Evolutionary conservation across 2,113 vertebrate species (phyloP), one percentile per base, ranked within the genome.

Genomic region (Butorides virescens): DNA sequence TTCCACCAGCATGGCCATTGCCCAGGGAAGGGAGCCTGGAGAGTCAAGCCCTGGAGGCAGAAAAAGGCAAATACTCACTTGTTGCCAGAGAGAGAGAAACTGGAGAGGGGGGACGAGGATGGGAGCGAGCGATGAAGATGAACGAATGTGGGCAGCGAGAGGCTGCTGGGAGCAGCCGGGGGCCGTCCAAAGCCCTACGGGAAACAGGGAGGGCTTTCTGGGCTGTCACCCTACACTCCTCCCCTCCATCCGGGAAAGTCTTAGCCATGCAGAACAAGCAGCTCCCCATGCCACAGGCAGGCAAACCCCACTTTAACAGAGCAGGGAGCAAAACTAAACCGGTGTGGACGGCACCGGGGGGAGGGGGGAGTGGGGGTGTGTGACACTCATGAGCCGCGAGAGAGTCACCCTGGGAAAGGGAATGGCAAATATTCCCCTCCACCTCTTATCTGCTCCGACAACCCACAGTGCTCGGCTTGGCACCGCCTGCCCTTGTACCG

Each of bases 141-240:
- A 19, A 10, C 0, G 36, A 19, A 10, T 0, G 13, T 22, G 46
- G 36, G 37, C 0, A 0, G 32, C 1, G 21, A 50, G 19, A 47
- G 52, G 80, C 1, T 2, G 29, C 11, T 12, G 9, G 21, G 15
- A 55, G 19, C 22, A n/a, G 19, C 7, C 0, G 2, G 1, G 32
- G 47, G 53, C 27, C 34, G 22, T 2, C 42, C 0, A 0, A 46
- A 81, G 42, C 19, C 0, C 0, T 18, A 8, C 1, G 5, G 46
- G 70, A 47, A 46, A 30, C 16, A 17, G 68, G 75, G 52, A 82
- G 52, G 17, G 34, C 29, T 82, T 62, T 25, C 49, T 27, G 58
- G 27, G 50, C 52, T 67, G 59, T 36, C 23, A 50, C 39, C 32
- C 42, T 89, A 32, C 6, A 0, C 58, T 49, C 46, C 61, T 63